Evolutionary conservation across 37 sponge, comb jelly and placozoan genomes (phyloP).

Genomic region (Halisarca cf. caerulea): DNA sequence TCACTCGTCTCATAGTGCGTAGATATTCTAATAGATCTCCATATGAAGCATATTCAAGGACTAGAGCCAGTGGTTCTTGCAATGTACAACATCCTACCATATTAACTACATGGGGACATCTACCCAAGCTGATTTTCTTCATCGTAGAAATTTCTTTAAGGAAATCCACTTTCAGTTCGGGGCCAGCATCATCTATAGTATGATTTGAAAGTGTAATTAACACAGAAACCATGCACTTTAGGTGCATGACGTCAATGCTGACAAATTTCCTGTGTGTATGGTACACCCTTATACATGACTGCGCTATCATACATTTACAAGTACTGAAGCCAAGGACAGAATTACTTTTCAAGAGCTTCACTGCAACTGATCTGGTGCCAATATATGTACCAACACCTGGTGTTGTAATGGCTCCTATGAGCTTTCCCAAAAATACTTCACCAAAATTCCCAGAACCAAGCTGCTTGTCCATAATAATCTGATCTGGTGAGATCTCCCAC

Average conservation of each 20-base stretch:
- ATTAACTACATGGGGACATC: slow-evolving; percentile 21
- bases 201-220: no score
- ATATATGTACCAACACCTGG: slow-evolving; percentile 20
- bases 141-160: slow-evolving; percentile 22
- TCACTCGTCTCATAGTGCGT: neutral
- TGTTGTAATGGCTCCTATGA: slow-evolving; percentile 14
- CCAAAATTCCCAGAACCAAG: slow-evolving; percentile 31
- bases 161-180: slow-evolving; percentile 27
- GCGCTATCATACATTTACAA: no score
- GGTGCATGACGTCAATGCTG: no score
- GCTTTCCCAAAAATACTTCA: slow-evolving; percentile 24
- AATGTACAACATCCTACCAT: slow-evolving; percentile 27
- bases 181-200: slow-evolving; percentile 26
- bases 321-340: neutral
- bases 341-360: slow-evolving; percentile 11
- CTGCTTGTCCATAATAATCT: slow-evolving; percentile 29
- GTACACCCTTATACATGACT: no score
- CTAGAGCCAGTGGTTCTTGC: slow-evolving; percentile 20
- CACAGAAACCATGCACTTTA: no score
- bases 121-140: slow-evolving; percentile 27
- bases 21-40: slow-evolving; percentile 18
- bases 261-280: no score
- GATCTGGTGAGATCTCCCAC: slow-evolving; percentile 34
- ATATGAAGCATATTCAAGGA: slow-evolving; percentile 20
- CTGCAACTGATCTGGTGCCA: slow-evolving; percentile 15